A percentile compares a stretch with the other conserved stretches of the same genome.
These are phyloP conservation scores for Phasianus colchicus DNA, from an alignment of 2,113 vertebrate species.

Conservation along the genomic window DNA sequence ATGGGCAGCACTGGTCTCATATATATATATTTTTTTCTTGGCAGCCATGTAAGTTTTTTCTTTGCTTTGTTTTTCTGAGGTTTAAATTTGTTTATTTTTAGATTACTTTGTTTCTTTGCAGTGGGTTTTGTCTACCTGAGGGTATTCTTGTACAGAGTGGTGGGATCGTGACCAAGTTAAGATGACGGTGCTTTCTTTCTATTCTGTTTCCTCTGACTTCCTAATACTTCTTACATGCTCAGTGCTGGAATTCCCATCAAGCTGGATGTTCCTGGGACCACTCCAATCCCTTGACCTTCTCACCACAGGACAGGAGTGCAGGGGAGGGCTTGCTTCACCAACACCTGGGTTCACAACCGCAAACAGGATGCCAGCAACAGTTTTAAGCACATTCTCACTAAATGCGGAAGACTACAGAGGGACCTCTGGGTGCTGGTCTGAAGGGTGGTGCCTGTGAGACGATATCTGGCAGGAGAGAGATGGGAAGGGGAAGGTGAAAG, in stretches of 20 bases:
- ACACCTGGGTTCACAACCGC: fast-evolving
- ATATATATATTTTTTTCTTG: not conserved
- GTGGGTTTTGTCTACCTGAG: not conserved
- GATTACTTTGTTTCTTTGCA: not conserved
- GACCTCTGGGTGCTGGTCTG: not conserved
- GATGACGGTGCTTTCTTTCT: not conserved
- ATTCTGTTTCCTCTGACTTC: not conserved
- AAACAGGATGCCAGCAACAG: not conserved
- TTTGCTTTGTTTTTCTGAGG: not conserved
- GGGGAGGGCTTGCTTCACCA: not conserved
- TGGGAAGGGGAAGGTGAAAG: not conserved
- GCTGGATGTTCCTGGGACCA: not conserved
- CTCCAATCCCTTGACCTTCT: not conserved
- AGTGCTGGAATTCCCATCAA: not conserved
- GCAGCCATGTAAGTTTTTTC: not conserved
- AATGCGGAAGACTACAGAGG: not conserved
- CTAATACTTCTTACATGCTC: fast-evolving
- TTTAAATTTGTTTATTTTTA: not conserved
- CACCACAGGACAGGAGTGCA: fast-evolving
- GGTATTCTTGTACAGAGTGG: not conserved
- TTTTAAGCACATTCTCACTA: not conserved
- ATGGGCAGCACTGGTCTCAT: not conserved
- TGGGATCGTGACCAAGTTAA: fast-evolving
- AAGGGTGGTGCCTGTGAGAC: not conserved
- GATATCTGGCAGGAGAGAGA: not conserved